Evolutionary conservation across 2,888 invertebrate species (phyloP), one percentile per base, ranked within the genome.

Genomic region (Sycophila texana): DNA sequence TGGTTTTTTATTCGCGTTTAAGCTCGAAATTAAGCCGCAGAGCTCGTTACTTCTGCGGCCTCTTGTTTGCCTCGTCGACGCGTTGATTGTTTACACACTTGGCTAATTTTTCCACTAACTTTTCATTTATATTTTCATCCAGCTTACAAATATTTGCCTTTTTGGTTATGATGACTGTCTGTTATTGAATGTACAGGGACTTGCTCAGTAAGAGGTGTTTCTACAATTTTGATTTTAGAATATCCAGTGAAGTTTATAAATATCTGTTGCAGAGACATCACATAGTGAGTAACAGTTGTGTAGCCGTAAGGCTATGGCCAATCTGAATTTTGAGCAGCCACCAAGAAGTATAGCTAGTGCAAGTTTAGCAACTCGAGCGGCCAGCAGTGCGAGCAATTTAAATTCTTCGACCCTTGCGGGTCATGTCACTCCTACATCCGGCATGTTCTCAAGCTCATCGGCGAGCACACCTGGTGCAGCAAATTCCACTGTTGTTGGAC

Each of bases 261-360:
- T 79, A 72, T 10, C 20, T 63, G 51, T 51, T 20, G 47, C 66
- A 61, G 60, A n/a, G 16, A 5, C 39, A 7, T 26, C 39, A 18
- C 47, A 47, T 53, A 13, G 39, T 61, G 60, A 60, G 53, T 53
- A 57, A 63, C 57, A 67, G 70, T 61, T 51, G 67, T 58, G 68
- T 53, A 86, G 88, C 86, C 87, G 87, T 81, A 92, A 93, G 95
- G 96, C 95, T 94, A 96, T 97, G 96, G 96, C 96, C 93, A 96
- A 96, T 94, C 94, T 96, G 94, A 96, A 96, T 93, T 96, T 96
- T 92, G 95, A 95, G 92, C 95, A 95, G 92, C 95, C 95, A 88
- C 96, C 96, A 92, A 94, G 96, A 93, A 96, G 95, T 93, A 94
- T 96, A 92, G 95, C 95, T 91, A 95, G 95, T 91, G 94, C 93